A percentile compares a stretch with the other conserved stretches of the same genome.
These are phyloP conservation scores for Muscicapa comitata DNA, from an alignment of 2,797 vertebrate species.

Conservation along the genomic window DNA sequence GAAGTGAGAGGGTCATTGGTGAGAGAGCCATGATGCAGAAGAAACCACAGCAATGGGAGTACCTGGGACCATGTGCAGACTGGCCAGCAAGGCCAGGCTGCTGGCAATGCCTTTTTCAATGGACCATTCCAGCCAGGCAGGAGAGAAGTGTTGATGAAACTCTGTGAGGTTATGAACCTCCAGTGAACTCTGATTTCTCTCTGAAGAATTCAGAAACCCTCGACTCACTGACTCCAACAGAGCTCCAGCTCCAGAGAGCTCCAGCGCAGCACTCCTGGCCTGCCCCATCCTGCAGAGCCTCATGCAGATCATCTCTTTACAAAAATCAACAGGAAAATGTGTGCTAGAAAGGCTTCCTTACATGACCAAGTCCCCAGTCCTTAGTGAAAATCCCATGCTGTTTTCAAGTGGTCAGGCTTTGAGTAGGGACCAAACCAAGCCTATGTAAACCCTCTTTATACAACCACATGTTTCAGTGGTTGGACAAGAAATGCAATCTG, in stretches of 20 bases:
- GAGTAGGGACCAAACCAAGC: background rate
- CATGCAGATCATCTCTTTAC: fast-evolving
- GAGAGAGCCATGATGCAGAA: background rate
- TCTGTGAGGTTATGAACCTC: too few species aligned
- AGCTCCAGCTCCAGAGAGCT: background rate
- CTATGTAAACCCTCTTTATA: background rate
- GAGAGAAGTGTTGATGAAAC: background rate
- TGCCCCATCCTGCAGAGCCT: background rate
- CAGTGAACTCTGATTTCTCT: too few species aligned
- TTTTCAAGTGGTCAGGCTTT: background rate
- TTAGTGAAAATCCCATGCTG: background rate
- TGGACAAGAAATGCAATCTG: constrained; percentile 37
- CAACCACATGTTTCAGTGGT: background rate
- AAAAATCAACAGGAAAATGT: background rate
- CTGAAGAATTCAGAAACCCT: too few species aligned
- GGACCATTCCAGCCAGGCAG: background rate
- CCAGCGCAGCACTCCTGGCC: background rate
- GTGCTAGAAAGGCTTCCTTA: background rate
- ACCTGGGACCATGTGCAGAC: background rate
- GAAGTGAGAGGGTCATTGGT: background rate
- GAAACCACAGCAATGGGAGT: background rate
- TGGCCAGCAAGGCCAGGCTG: background rate
- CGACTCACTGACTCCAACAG: too few species aligned
- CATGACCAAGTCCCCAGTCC: background rate
- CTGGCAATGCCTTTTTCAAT: background rate